These are phyloP conservation scores for Monopis laevigella DNA, from an alignment of 2,888 invertebrate genomes.

Conservation along the genomic window DNA sequence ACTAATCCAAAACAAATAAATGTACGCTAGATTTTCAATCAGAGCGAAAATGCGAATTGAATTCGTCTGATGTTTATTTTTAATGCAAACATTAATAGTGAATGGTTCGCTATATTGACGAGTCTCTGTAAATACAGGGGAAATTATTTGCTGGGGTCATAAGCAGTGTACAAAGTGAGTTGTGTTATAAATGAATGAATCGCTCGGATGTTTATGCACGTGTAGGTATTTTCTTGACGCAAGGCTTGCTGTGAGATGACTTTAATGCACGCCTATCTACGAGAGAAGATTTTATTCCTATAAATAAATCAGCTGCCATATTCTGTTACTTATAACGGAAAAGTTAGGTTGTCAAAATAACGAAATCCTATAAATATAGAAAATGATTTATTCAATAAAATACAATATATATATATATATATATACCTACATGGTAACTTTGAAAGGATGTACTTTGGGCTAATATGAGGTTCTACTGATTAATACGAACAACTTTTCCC, in stretches of 20 bases:
- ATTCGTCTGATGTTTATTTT: conserved; percentile 29
- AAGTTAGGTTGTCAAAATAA: background rate
- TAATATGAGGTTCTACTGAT: too few species aligned
- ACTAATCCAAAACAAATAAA: conserved; percentile 5
- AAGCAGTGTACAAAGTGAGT: conserved; percentile 11
- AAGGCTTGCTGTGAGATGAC: background rate
- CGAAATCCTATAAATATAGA: background rate
- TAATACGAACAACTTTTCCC: too few species aligned
- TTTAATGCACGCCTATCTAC: conserved; percentile 3
- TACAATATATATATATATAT: too few species aligned
- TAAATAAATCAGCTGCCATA: too few species aligned
- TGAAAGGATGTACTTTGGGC: too few species aligned
- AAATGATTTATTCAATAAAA: background rate
- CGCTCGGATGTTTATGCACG: conserved; percentile 13
- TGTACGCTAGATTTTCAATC: conserved; percentile 6
- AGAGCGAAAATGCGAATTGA: conserved; percentile 5
- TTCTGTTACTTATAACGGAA: background rate
- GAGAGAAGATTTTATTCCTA: too few species aligned
- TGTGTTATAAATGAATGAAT: conserved; percentile 12
- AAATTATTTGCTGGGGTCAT: conserved; percentile 29
- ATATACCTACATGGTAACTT: too few species aligned
- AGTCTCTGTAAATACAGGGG: conserved; percentile 39
- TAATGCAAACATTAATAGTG: conserved; percentile 30
- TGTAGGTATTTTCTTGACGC: conserved; percentile 7
- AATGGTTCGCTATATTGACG: conserved; percentile 32